Percentiles rank a stretch among this genome's conserved stretches.
Conservation (phyloP, 2,888 invertebrate species). For the Leptinotarsa rubiginosa region DNA sequence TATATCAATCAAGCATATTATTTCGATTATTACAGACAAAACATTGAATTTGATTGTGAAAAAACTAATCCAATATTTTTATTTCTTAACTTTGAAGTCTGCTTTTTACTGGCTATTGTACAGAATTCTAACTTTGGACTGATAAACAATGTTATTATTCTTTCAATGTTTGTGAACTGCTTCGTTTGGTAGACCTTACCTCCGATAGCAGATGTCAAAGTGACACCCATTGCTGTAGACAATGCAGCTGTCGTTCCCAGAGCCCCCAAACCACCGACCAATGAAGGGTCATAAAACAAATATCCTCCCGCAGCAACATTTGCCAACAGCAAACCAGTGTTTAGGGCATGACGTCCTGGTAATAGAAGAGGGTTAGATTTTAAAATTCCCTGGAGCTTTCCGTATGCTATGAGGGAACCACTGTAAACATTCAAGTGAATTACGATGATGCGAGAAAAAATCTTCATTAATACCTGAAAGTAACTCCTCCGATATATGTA, state of each 20-base stretch:
- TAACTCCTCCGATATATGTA: constrained; percentile 90
- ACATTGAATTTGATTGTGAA: too few relatives aligned
- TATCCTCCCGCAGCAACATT: constrained; percentile 82
- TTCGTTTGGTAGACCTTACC: constrained; percentile 66
- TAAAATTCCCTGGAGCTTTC: constrained; percentile 86
- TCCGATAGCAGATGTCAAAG: constrained; percentile 90
- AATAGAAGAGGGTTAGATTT: constrained; percentile 84
- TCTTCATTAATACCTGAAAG: constrained; percentile 77
- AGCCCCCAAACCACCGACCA: constrained; percentile 78
- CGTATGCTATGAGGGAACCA: constrained; percentile 89
- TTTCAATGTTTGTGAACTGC: too few relatives aligned
- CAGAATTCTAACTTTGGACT: too few relatives aligned
- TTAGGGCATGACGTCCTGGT: constrained; percentile 85
- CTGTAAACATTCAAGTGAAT: constrained; percentile 65
- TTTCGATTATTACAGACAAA: too few relatives aligned
- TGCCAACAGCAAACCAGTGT: constrained; percentile 75
- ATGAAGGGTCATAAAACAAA: constrained; percentile 74
- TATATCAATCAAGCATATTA: too few relatives aligned
- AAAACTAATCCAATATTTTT: too few relatives aligned
- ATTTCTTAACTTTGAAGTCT: too few relatives aligned
- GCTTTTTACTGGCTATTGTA: too few relatives aligned
- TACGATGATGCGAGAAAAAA: neutral
- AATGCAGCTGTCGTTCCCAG: constrained; percentile 81
- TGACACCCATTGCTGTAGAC: constrained; percentile 86
- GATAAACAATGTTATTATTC: too few relatives aligned